A percentile compares a stretch with the other conserved stretches of the same genome.
These are phyloP conservation scores for Ceriagrion tenellum DNA, from an alignment of 2,888 invertebrate genomes.

Conservation along the genomic window DNA sequence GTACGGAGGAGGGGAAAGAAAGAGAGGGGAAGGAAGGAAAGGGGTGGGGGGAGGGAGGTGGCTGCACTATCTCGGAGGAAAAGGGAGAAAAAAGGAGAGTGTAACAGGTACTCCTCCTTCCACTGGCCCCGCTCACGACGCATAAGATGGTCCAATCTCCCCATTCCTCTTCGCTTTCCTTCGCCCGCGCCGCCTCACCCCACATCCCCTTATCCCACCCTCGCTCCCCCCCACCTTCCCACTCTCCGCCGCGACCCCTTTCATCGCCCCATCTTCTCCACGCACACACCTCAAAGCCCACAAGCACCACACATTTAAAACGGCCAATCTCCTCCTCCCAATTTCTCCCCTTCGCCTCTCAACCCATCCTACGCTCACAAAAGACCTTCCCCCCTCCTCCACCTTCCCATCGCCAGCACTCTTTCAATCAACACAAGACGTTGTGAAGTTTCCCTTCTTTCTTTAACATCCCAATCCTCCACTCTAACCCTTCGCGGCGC, in stretches of 20 bases:
- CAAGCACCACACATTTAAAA: neutral
- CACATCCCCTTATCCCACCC: neutral
- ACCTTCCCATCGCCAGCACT: neutral
- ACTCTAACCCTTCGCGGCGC: neutral
- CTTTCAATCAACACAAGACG: slow-evolving; percentile 12
- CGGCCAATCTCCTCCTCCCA: neutral
- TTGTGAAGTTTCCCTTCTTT: neutral
- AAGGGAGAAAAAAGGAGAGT: no score
- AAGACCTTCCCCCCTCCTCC: neutral
- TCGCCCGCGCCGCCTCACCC: neutral
- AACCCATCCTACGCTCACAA: neutral
- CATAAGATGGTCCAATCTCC: neutral
- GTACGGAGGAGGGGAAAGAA: neutral
- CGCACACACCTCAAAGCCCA: slow-evolving; percentile 20
- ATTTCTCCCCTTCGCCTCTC: neutral
- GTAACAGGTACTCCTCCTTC: neutral
- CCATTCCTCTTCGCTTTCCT: neutral
- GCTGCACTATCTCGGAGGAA: neutral
- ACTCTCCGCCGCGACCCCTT: neutral
- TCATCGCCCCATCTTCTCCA: neutral
- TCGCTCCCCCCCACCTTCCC: neutral
- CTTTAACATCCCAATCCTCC: neutral
- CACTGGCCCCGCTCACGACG: neutral
- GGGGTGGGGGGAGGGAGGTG: neutral
- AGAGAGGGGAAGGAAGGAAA: neutral